Base-by-base conservation (phyloP, 2,113 vertebrate species). In the Felis chaus region DNA sequence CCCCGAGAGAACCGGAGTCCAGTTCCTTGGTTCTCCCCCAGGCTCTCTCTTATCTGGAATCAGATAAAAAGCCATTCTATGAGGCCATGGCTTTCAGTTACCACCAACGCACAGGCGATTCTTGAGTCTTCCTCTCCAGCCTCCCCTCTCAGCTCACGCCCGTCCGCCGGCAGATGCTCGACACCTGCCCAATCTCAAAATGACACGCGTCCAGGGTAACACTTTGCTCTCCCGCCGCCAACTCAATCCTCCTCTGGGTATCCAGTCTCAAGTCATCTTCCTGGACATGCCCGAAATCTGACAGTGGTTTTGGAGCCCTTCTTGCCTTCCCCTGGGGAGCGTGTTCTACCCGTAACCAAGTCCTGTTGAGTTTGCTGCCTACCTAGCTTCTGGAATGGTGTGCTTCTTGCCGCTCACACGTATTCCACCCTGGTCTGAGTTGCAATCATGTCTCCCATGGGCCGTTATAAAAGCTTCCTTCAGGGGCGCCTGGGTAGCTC, bases 131-230 rank as follows among this genome's bases (percentile, higher is more conserved):
- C 69, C 41, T 3, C 55, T 41, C 33, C 1, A 16, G 76, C 50
- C n/a, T 55, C 27, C 53, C 66, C 13, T 33, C 39, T 29, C 23
- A 36, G 53, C 41, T 39, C 41, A 33, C 13, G 29, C 11, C 78
- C 5, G 8, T 9, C 65, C 14, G 2, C n/a, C 1, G 0, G 18
- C 53, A 33, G 53, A 65, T 9, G 18, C 12, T 21, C 31, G 25
- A 41, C 14, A 39, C 41, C 14, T 10, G 13, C 9, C 6, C 1
- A 1, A n/a, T 53, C n/a, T 27, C 55, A 6, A 33, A 50, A 25
- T 25, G 27, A 68, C 14, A 68, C 14, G 3, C 0, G 6, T 41
- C 31, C 19, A 12, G 41, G 41, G 83, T 68, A 1, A 55, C 6
- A 18, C 48, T n/a, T 13, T 53, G 73, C 41, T n/a, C 61, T 45